Evolutionary conservation across 23 tunicate species (phyloP), one percentile per base, ranked within the genome.

Genomic region (Botrylloides violaceus): DNA sequence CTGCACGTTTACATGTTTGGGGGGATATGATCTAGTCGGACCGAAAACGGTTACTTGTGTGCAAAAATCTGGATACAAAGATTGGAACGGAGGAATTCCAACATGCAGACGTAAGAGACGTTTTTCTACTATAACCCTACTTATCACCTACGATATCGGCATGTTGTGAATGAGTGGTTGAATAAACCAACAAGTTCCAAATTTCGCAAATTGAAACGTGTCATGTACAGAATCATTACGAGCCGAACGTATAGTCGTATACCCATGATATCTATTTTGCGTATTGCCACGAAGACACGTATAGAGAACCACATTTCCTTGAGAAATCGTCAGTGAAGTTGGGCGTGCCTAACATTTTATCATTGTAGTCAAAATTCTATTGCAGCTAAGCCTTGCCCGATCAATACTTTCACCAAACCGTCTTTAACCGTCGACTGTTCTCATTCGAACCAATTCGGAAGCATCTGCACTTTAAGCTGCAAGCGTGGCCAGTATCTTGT

Each of bases 371-470:
- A 18, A 47, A 12, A 21, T 63, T 68, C 12, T 22, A 35, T 19
- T 43, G 26, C 58, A 68, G 74, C 74, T 19, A 68, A 43, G 28
- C 74, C 74, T 15, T 68, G 74, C n/a, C 74, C 74, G 12, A 7
- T 37, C 12, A 28, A 37, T 1, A 68, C 56, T 6, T 43, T 68
- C 58, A 43, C 29, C 5, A 25, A 9, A 7, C 56, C 56, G 20
- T 56, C 37, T 25, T 28, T 68, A 22, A 35, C 12, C 1, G 19
- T 36, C 24, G 74, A 68, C 4, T 68, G 74, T 1, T 32, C 74
- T 20, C 49, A 68, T 26, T 43, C 21, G 29, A 39, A 68, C 47
- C 29, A 36, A 9, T 68, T 32, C 47, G 74, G 74, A 38, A 68
- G 74, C 74, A 36, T 68, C n/a, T 68, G 74, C 37, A 35, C 74